Conservation (phyloP, 2,797 vertebrate species). For the Pseudopleuronectes americanus region DNA sequence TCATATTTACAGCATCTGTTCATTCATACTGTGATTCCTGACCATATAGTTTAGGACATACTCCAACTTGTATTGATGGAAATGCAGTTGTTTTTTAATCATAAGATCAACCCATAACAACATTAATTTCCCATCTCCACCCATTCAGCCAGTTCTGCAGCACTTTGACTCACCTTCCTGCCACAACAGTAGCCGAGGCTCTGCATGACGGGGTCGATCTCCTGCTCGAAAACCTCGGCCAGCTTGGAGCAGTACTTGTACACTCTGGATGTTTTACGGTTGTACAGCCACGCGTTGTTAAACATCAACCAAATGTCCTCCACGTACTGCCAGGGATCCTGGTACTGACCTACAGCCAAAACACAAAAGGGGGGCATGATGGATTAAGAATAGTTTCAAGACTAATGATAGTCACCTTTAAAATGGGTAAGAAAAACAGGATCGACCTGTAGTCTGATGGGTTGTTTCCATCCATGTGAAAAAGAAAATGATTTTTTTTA, state of each 20-base stretch:
- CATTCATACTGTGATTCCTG: too few relatives aligned
- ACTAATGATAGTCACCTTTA: not conserved
- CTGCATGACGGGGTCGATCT: conserved; percentile 98
- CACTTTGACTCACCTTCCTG: conserved; percentile 88
- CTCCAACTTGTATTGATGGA: too few relatives aligned
- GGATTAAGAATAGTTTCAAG: not conserved
- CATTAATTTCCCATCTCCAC: not conserved
- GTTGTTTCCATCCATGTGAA: not conserved
- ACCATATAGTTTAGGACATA: too few relatives aligned
- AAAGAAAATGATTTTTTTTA: not conserved
- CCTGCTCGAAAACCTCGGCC: conserved; percentile 96
- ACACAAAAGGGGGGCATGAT: conserved; percentile 7
- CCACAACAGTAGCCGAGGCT: conserved; percentile 97
- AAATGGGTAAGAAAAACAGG: not conserved
- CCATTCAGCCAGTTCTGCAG: not conserved
- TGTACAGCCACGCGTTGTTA: conserved; percentile 99
- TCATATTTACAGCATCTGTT: too few relatives aligned
- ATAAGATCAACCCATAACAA: not conserved
- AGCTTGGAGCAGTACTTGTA: conserved; percentile 99
- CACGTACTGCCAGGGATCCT: conserved; percentile 98
- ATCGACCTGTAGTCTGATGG: not conserved
- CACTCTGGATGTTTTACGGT: conserved; percentile 97
- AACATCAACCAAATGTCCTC: conserved; percentile 99
- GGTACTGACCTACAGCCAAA: conserved; percentile 88
- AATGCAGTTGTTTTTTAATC: not conserved